phyloP scores from a whole-genome alignment of 2,797 vertebrate genomes.

The Lacerta agilis region DNA sequence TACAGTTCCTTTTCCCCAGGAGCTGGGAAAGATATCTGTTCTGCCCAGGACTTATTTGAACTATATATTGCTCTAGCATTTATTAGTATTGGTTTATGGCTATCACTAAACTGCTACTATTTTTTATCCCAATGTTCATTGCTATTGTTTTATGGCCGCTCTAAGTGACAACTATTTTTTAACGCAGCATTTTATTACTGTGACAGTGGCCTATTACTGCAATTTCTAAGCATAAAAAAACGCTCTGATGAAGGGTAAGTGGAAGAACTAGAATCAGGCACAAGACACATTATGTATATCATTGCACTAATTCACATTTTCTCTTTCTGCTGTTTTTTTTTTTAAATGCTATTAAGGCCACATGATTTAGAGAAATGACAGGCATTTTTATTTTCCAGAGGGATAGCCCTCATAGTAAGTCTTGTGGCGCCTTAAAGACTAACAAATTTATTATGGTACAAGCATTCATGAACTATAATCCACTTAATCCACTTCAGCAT shows the following conservation, averaged over 20 bases:
- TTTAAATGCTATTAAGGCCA: constrained; percentile 45
- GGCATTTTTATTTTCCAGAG: neutral
- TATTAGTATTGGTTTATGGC: constrained; percentile 43
- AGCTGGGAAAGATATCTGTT: constrained; percentile 17
- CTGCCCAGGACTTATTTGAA: constrained; percentile 33
- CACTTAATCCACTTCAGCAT: no score
- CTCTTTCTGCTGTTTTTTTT: neutral
- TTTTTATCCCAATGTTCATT: constrained; percentile 38
- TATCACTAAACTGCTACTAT: constrained; percentile 41
- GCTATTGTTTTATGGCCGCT: constrained; percentile 55
- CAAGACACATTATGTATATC: constrained; percentile 44
- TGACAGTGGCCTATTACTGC: constrained; percentile 43
- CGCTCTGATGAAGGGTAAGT: constrained; percentile 46
- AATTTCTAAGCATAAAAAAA: constrained; percentile 63
- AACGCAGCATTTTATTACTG: constrained; percentile 46
- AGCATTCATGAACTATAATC: no score
- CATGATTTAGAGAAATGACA: constrained; percentile 39
- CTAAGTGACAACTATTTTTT: constrained; percentile 50
- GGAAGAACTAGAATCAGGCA: constrained; percentile 30
- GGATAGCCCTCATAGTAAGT: no score
- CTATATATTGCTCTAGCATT: constrained; percentile 5
- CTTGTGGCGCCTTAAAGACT: no score
- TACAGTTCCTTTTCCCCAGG: neutral
- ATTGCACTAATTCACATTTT: constrained; percentile 52
- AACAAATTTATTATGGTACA: no score